A percentile compares a stretch with the other conserved stretches of the same genome.
Evolutionary conservation across 2,797 vertebrate species (phyloP).

Genomic region (Poliocrania exsul): DNA sequence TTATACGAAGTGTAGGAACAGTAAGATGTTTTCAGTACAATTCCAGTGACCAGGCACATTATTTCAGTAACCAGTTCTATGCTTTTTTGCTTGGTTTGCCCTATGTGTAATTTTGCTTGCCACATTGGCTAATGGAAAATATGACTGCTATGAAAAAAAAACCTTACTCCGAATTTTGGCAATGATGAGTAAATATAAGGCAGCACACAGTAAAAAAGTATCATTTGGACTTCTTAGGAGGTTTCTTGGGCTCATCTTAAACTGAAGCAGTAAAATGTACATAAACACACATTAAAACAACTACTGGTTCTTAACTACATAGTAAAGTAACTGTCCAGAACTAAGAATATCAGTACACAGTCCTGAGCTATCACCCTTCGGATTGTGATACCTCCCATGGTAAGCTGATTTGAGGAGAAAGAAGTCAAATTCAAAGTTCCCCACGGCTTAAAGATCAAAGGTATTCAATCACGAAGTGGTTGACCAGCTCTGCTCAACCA

Average conservation of each 20-base stretch:
- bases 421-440: not conserved
- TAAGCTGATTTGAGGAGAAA: not conserved
- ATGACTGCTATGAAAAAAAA: not conserved
- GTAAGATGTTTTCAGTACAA: not conserved
- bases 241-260: not conserved
- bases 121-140: not conserved
- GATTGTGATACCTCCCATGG: not conserved
- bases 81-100: slow-evolving; percentile 3
- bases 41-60: not conserved
- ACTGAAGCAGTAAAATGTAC: not conserved
- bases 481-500: not conserved
- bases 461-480: not conserved
- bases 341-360: not conserved
- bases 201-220: not conserved
- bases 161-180: not conserved
- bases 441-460: not conserved
- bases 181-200: not conserved
- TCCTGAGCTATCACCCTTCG: not conserved
- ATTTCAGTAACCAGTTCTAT: not conserved
- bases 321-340: not conserved
- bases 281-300: not conserved
- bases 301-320: not conserved
- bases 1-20: not conserved
- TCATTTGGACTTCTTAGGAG: not conserved
- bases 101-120: not conserved